phyloP scores from a whole-genome alignment of 2,113 vertebrate genomes.

The Mormoops blainvillei region DNA sequence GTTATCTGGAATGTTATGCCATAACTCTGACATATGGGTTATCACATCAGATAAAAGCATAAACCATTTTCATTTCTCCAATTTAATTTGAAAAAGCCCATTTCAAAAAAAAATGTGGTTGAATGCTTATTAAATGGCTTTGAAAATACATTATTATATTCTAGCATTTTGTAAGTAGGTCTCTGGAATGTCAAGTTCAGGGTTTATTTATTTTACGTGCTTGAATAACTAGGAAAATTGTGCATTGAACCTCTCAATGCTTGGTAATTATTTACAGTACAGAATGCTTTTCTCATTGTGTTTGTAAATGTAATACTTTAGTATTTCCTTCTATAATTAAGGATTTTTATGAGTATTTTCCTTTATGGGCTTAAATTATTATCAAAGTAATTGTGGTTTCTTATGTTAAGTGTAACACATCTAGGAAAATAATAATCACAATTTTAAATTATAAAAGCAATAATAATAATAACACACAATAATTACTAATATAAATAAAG shows the following conservation, averaged over 20 bases:
- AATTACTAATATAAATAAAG: background rate
- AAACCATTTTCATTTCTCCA: conserved; percentile 62
- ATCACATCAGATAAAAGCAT: conserved; percentile 71
- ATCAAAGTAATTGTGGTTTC: background rate
- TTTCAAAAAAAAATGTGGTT: conserved; percentile 71
- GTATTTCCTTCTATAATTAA: background rate
- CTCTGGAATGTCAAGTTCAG: conserved; percentile 73
- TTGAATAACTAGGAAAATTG: conserved; percentile 54
- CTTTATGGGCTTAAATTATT: background rate
- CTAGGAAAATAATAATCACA: background rate
- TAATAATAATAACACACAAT: background rate
- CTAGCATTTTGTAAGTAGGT: conserved; percentile 72
- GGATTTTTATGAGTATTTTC: background rate
- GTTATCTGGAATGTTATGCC: conserved; percentile 64
- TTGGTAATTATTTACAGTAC: conserved; percentile 52
- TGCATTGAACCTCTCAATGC: conserved; percentile 66
- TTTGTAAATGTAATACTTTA: background rate
- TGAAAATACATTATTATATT: conserved; percentile 76
- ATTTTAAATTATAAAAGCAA: background rate
- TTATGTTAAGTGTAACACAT: background rate
- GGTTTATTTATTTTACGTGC: conserved; percentile 71
- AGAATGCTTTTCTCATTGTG: background rate
- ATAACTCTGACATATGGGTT: conserved; percentile 64
- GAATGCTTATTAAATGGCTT: conserved; percentile 63
- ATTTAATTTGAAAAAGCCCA: conserved; percentile 76